phyloP scores from a whole-genome alignment of 2,888 invertebrate species.

The Epirrita christyi region DNA sequence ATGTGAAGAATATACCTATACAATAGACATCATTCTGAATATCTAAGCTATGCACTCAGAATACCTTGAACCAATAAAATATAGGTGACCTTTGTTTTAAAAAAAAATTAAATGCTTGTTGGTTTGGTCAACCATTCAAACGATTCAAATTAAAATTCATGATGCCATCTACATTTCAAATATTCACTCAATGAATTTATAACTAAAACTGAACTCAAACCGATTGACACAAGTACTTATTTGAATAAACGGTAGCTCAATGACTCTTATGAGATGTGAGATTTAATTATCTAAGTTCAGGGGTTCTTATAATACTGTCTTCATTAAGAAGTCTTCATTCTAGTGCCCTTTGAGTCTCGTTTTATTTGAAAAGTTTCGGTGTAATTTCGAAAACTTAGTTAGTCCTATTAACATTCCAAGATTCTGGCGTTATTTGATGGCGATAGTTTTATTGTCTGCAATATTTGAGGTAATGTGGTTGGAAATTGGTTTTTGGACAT shows the following conservation, averaged over 20 bases:
- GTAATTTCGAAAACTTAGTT: constrained; percentile 74
- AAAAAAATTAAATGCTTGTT: too few relatives aligned
- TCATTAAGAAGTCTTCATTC: constrained; percentile 62
- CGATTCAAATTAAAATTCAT: background rate
- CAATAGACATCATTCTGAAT: too few relatives aligned
- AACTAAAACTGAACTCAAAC: constrained; percentile 43
- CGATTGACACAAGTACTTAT: constrained; percentile 62
- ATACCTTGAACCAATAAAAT: too few relatives aligned
- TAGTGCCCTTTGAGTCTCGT: constrained; percentile 68
- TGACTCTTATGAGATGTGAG: constrained; percentile 59
- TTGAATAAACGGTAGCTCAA: constrained; percentile 58
- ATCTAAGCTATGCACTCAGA: too few relatives aligned
- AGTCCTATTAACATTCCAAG: constrained; percentile 66
- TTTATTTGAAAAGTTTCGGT: constrained; percentile 80
- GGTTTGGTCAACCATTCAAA: too few relatives aligned
- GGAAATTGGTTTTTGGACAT: background rate
- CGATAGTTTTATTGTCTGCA: constrained; percentile 21
- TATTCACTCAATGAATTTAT: background rate
- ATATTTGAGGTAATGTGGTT: constrained; percentile 2
- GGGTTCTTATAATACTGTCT: constrained; percentile 44
- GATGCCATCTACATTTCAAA: background rate
- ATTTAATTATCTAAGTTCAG: constrained; percentile 69
- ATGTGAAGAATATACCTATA: too few relatives aligned
- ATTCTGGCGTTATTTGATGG: constrained; percentile 40
- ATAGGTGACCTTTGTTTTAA: too few relatives aligned